These are phyloP conservation scores for Sarotherodon lohbergeri DNA, from an alignment of 2,113 vertebrate genomes.

Conservation along the genomic window DNA sequence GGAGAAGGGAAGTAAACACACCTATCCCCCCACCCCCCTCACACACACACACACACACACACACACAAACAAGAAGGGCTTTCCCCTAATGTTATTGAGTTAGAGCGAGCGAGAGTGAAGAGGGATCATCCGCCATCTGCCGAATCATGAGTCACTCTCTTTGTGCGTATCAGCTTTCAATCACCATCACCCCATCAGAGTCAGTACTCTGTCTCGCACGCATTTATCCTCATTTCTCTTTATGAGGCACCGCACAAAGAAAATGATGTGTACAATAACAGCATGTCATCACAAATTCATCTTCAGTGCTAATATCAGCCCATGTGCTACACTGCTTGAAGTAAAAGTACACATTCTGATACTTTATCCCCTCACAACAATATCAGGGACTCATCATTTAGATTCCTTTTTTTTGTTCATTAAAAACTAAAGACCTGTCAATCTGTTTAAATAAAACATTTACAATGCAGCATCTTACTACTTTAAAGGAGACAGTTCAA, in stretches of 20 bases:
- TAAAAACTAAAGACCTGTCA: neutral
- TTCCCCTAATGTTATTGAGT: conserved; percentile 17
- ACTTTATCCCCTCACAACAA: neutral
- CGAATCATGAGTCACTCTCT: conserved; percentile 15
- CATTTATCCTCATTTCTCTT: conserved; percentile 10
- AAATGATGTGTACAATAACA: neutral
- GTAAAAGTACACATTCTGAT: neutral
- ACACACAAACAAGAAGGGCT: conserved; percentile 3
- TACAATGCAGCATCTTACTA: neutral
- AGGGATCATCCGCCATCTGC: conserved; percentile 23
- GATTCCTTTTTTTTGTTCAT: neutral
- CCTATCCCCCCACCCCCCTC: neutral
- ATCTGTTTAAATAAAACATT: neutral
- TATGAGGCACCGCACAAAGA: neutral
- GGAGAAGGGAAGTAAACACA: neutral
- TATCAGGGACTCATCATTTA: neutral
- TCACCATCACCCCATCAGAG: neutral
- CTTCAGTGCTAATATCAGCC: neutral
- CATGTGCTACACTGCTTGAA: neutral
- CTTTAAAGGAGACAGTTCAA: neutral
- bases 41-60: neutral
- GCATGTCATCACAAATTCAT: neutral
- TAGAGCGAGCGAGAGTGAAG: neutral
- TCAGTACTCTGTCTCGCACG: neutral
- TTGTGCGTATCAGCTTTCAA: conserved; percentile 11